These are phyloP conservation scores for Atherix ibis DNA, from an alignment of 2,888 invertebrate genomes.

Conservation along the genomic window DNA sequence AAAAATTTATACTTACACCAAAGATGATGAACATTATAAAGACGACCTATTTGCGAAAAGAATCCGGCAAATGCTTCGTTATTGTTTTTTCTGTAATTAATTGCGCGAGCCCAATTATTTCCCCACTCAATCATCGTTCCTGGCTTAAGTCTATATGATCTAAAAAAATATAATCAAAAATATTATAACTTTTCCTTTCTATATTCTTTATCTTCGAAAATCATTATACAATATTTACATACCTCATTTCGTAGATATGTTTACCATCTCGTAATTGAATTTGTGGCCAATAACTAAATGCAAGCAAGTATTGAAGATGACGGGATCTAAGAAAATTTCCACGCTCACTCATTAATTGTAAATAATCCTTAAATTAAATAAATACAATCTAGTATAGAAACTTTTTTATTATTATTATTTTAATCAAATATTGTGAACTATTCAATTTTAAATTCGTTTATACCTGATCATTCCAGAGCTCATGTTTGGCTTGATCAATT, in stretches of 20 bases:
- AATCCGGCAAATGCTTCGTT: conserved; percentile 95
- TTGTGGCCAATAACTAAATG: conserved; percentile 96
- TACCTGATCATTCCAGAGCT: conserved; percentile 55
- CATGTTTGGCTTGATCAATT: conserved; percentile 60
- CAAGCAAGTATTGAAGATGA: conserved; percentile 81
- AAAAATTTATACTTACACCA: conserved; percentile 99
- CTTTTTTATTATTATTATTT: not conserved
- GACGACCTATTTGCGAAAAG: conserved; percentile 92
- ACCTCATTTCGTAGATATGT: conserved; percentile 87
- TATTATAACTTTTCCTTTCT: no score
- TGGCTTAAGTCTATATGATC: conserved; percentile 78
- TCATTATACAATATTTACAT: conserved; percentile 8
- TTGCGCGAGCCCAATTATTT: conserved; percentile 95
- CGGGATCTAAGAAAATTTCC: conserved; percentile 67
- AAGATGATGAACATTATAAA: conserved; percentile 96
- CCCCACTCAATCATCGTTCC: conserved; percentile 99
- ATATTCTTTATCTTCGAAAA: no score
- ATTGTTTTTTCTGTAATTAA: conserved; percentile 75
- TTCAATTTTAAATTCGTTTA: no score
- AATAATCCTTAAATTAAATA: conserved; percentile 44
- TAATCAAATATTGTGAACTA: no score
- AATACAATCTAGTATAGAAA: no score
- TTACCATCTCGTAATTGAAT: conserved; percentile 50
- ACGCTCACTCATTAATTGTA: conserved; percentile 56
- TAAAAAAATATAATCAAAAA: conserved; percentile 10